These are phyloP conservation scores for Mus spicilegus DNA, from an alignment of 2,113 vertebrate genomes.

Conservation along the genomic window DNA sequence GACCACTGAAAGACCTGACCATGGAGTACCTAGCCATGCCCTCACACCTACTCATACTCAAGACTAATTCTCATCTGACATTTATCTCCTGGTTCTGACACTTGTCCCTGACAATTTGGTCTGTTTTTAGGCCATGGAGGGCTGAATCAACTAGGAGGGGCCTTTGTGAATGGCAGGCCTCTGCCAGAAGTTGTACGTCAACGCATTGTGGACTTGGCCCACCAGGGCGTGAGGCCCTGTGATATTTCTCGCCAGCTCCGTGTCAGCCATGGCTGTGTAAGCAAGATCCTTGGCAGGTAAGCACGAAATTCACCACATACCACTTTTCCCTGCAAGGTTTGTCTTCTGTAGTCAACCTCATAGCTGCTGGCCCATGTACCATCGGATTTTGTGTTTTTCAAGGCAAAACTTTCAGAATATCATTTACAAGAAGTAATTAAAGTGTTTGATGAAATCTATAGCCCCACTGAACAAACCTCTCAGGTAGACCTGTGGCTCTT, in stretches of 20 bases:
- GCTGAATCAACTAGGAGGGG: constrained; percentile 95
- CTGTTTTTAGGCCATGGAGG: constrained; percentile 91
- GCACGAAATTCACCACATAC: constrained; percentile 70
- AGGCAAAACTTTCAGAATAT: background rate
- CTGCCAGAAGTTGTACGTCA: constrained; percentile 95
- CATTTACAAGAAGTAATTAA: background rate
- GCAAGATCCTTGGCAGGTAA: constrained; percentile 96
- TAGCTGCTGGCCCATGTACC: accelerated
- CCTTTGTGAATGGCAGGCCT: constrained; percentile 95
- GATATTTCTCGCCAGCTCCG: constrained; percentile 95
- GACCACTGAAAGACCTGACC: background rate
- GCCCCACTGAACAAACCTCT: background rate
- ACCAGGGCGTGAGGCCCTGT: constrained; percentile 94
- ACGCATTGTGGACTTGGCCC: constrained; percentile 95
- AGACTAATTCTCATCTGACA: background rate
- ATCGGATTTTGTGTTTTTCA: background rate
- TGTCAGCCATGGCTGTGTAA: constrained; percentile 95
- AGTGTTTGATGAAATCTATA: background rate
- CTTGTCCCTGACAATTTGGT: background rate
- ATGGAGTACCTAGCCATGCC: too few species aligned
- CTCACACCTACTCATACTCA: too few species aligned
- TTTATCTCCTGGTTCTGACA: background rate
- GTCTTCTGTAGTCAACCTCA: background rate
- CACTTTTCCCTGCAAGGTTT: background rate
- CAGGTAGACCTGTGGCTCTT: background rate